A percentile compares a stretch with the other conserved stretches of the same genome.
phyloP scores from a whole-genome alignment of 2,113 vertebrate genomes.

The Perca flavescens region DNA sequence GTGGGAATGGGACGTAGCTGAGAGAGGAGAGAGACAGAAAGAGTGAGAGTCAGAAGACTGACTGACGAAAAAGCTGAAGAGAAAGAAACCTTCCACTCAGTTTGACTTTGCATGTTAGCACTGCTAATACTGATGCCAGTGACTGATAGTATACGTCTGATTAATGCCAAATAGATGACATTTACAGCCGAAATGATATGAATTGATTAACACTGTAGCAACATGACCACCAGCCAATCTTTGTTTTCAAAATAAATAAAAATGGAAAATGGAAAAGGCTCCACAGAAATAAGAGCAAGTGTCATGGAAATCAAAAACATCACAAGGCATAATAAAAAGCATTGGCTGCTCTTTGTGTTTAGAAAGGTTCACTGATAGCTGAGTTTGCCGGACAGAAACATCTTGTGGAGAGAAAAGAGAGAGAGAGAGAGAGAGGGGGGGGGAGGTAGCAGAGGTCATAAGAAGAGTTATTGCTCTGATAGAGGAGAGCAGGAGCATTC shows the following conservation, averaged over 20 bases:
- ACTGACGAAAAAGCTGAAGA: neutral
- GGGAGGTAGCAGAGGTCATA: slow-evolving; percentile 80
- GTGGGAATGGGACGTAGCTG: slow-evolving; percentile 45
- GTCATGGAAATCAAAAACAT: slow-evolving; percentile 46
- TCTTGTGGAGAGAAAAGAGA: slow-evolving; percentile 26
- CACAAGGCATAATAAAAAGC: slow-evolving; percentile 52
- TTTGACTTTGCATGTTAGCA: slow-evolving; percentile 18
- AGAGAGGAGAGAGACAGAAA: slow-evolving; percentile 31
- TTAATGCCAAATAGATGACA: slow-evolving; percentile 30
- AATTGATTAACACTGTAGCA: slow-evolving; percentile 60
- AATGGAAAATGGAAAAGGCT: slow-evolving; percentile 1
- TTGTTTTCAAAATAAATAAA: slow-evolving; percentile 67
- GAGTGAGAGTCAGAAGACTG: slow-evolving; percentile 21
- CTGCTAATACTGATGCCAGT: slow-evolving; percentile 5
- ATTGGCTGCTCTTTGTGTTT: slow-evolving; percentile 66
- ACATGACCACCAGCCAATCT: slow-evolving; percentile 35
- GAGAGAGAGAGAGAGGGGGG: slow-evolving; percentile 14
- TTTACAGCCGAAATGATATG: slow-evolving; percentile 42
- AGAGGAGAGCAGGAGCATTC: slow-evolving; percentile 82
- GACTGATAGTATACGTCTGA: slow-evolving; percentile 25
- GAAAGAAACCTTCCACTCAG: neutral
- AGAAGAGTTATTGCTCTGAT: slow-evolving; percentile 83
- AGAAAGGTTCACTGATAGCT: slow-evolving; percentile 62
- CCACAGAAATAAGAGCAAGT: slow-evolving; percentile 29
- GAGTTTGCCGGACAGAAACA: slow-evolving; percentile 61